Conservation (phyloP, 2,888 invertebrate genomes). For the Syrphus vitripennis region DNA sequence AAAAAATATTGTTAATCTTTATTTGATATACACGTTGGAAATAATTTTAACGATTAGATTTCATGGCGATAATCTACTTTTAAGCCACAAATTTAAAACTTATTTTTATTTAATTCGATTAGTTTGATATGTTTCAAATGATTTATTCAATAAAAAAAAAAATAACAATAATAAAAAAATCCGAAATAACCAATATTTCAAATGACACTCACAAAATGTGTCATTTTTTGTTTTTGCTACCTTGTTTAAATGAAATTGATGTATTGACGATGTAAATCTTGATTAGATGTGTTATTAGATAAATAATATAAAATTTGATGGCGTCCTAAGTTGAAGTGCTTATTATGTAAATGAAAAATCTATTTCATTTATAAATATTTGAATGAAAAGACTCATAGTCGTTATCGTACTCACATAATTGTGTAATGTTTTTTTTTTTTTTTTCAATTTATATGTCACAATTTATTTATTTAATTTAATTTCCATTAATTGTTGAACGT, state of each 20-base stretch:
- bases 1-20: constrained; percentile 48
- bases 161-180: not conserved
- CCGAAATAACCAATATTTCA: not conserved
- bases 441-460: not conserved
- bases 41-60: constrained; percentile 57
- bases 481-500: not conserved
- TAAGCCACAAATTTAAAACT: constrained; percentile 1
- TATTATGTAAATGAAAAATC: not conserved
- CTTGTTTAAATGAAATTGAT: not conserved
- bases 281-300: constrained; percentile 19
- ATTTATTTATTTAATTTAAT: not conserved
- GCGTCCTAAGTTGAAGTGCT: not conserved
- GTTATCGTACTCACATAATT: not conserved
- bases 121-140: constrained; percentile 16
- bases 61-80: constrained; percentile 43
- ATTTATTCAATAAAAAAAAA: constrained; percentile 1
- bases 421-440: not conserved
- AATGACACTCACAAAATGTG: not conserved
- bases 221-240: not conserved
- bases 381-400: not conserved
- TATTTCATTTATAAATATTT: not conserved
- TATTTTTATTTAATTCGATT: constrained; percentile 8
- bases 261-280: constrained; percentile 22
- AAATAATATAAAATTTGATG: not conserved
- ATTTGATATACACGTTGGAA: constrained; percentile 58